Evolutionary conservation across 2,888 invertebrate genomes (phyloP), one percentile per base, ranked within the genome.

Genomic region (Pammene aurita): DNA sequence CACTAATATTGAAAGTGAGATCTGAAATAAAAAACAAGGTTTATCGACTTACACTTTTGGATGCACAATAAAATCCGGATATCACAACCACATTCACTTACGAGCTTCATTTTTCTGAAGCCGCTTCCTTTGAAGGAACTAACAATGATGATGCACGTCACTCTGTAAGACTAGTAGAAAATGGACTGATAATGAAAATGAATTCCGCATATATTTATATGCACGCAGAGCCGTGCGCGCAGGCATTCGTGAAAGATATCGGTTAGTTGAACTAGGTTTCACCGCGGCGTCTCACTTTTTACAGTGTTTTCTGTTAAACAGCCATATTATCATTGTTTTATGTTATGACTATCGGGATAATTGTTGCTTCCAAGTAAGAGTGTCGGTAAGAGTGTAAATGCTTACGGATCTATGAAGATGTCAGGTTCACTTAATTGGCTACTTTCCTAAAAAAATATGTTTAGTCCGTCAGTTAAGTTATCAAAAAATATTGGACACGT

Each of bases 141-240:
- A 76, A 67, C 80, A 72, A 79, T 67, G 69, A 58, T 67, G 35
- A 66, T 65, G 73, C 82, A 88, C 91, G 90, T 89, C 87, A 90
- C 90, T 83, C 84, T 83, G 78, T 81, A 78, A 73, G 87, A 87
- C 84, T 81, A 80, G 80, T 84, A 80, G 84, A 88, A 88, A 87
- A 86, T 83, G 81, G 77, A 92, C 90, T 92, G 86, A 84, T 89
- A 92, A 90, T 92, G 92, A 92, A 92, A 92, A 84, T 88, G 90
- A 92, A 92, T 92, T 89, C 91, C 91, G 89, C 88, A 89, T 92
- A 89, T 83, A 92, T 92, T 92, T 92, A 92, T 92, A 92, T 78
- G 84, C 91, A 92, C 88, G 92, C 90, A 77, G 79, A 75, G 80
- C 71, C 70, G 77, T 76, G 85, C 87, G 85, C 80, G 82, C 89